Percentiles rank a stretch among this genome's conserved stretches.
Evolutionary conservation across 2,113 vertebrate genomes (phyloP).

Genomic region (Neomonachus schauinslandi): DNA sequence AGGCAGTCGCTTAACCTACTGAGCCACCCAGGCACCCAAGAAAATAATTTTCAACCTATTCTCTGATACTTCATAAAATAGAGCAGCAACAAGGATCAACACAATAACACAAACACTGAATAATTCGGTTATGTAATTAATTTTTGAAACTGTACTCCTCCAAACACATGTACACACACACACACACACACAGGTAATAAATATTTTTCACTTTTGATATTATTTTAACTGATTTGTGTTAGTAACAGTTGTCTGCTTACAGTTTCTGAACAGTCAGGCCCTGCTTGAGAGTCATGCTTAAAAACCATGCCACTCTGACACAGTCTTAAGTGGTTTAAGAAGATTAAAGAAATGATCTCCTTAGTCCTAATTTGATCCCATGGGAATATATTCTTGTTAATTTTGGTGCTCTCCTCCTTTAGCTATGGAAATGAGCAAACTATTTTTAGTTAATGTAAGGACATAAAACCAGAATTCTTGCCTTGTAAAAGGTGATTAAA

Average conservation of each 20-base stretch:
- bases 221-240: neutral
- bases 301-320: neutral
- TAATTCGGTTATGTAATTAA: neutral
- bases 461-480: slow-evolving; percentile 22
- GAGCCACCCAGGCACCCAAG: too few relatives aligned
- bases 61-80: neutral
- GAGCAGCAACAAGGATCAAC: neutral
- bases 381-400: neutral
- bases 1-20: too few relatives aligned
- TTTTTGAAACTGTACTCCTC: neutral
- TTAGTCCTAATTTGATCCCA: neutral
- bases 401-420: neutral
- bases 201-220: neutral
- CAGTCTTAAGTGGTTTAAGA: neutral
- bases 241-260: neutral
- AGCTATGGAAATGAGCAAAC: slow-evolving; percentile 24
- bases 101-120: neutral
- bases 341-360: neutral
- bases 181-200: neutral
- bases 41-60: neutral
- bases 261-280: neutral
- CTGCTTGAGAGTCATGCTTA: neutral
- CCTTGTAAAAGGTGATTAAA: slow-evolving; percentile 30
- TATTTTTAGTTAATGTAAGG: slow-evolving; percentile 11
- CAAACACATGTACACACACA: neutral